phyloP scores from a whole-genome alignment of 2,113 vertebrate species.

The Ascaphus truei region DNA sequence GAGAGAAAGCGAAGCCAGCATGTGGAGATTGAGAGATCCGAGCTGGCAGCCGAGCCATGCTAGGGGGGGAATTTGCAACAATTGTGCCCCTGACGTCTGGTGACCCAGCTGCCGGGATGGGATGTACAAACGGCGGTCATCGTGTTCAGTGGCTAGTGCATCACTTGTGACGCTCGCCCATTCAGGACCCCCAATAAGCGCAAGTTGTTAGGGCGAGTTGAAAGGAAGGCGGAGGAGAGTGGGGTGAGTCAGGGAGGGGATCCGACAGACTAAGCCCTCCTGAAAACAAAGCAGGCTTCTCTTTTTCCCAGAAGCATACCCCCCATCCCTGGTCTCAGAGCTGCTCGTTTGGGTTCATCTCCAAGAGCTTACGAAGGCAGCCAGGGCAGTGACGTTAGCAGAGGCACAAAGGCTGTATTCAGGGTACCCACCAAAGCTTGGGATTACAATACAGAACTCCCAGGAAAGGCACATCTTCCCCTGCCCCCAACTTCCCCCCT shows the following conservation, averaged over 20 bases:
- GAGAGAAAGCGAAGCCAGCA: background rate
- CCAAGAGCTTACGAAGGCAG: slow-evolving; percentile 51
- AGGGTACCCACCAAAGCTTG: slow-evolving; percentile 45
- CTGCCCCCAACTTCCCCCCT: background rate
- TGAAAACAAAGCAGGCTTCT: slow-evolving; percentile 52
- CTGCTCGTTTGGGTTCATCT: slow-evolving; percentile 50
- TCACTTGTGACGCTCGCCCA: slow-evolving; percentile 48
- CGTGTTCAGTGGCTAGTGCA: slow-evolving; percentile 33
- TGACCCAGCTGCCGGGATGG: slow-evolving; percentile 23
- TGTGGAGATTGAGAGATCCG: rapidly evolving
- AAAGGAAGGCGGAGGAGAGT: slow-evolving; percentile 44
- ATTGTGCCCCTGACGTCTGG: background rate
- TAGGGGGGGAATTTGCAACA: background rate
- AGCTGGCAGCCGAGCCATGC: slow-evolving; percentile 8
- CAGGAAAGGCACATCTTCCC: too few relatives aligned
- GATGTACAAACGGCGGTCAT: slow-evolving; percentile 47
- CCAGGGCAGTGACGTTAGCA: slow-evolving; percentile 59
- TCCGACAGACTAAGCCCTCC: slow-evolving; percentile 53
- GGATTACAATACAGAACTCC: slow-evolving; percentile 39
- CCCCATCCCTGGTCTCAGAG: slow-evolving; percentile 53
- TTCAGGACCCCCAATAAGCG: slow-evolving; percentile 44
- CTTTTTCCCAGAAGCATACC: slow-evolving; percentile 41
- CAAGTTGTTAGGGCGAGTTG: slow-evolving; percentile 25
- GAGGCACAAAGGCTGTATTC: slow-evolving; percentile 73
- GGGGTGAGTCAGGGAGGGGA: slow-evolving; percentile 40